Conservation (phyloP, 2,113 vertebrate species). For the Paedocypris sp. region DNA sequence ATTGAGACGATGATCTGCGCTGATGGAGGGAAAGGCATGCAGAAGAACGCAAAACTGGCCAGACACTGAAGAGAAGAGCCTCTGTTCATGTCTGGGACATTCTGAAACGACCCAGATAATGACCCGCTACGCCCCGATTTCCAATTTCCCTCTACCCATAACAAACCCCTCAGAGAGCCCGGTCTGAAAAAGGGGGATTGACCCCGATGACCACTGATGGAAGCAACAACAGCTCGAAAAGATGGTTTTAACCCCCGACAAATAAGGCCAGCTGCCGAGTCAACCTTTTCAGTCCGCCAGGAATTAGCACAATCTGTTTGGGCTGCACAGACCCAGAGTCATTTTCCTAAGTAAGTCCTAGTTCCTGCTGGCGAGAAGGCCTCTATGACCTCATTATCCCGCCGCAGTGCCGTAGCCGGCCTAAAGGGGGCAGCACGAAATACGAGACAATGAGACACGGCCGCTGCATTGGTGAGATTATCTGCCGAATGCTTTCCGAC, state of each 20-base stretch:
- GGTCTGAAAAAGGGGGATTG: conserved; percentile 1
- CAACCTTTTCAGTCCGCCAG: conserved; percentile 15
- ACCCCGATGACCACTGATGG: conserved; percentile 1
- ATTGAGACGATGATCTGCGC: conserved; percentile 29
- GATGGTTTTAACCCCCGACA: conserved; percentile 19
- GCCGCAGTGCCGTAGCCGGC: conserved; percentile 15
- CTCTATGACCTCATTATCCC: conserved; percentile 14
- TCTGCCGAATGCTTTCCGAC: not conserved
- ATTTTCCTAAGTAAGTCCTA: conserved; percentile 18
- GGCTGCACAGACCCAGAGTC: conserved; percentile 13
- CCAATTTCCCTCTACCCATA: not conserved
- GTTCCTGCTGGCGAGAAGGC: conserved; percentile 20
- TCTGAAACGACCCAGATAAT: conserved; percentile 16
- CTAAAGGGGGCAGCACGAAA: conserved; percentile 17
- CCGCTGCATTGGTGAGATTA: not conserved
- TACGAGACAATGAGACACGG: not conserved
- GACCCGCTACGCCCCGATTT: not conserved
- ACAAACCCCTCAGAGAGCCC: not conserved
- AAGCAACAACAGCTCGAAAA: conserved; percentile 11
- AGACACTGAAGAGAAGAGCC: too few relatives aligned
- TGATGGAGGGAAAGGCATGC: conserved; percentile 1
- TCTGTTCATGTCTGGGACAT: conserved; percentile 13
- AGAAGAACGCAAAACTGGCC: not conserved
- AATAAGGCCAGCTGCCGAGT: conserved; percentile 12
- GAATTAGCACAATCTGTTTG: conserved; percentile 26